phyloP scores from a whole-genome alignment of 2,888 invertebrate species.

The Troglohyphantes excavatus region DNA sequence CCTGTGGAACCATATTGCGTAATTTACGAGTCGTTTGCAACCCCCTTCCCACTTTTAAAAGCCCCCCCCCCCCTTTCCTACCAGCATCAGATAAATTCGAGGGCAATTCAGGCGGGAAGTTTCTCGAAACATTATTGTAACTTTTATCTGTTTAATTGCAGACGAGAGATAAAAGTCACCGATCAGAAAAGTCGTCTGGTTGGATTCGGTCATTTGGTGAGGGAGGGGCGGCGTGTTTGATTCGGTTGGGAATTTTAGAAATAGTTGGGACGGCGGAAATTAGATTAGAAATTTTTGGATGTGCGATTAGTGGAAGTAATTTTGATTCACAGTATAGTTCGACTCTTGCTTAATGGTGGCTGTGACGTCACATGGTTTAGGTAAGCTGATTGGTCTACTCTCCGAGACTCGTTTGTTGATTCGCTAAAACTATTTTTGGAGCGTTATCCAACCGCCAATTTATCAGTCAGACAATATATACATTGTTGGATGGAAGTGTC shows the following conservation, averaged over 20 bases:
- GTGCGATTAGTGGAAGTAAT: neutral
- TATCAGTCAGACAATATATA: too few species aligned
- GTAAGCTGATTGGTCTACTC: too few species aligned
- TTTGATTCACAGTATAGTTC: neutral
- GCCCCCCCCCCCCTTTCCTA: neutral
- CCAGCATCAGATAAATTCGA: neutral
- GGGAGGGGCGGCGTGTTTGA: neutral
- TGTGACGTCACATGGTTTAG: too few species aligned
- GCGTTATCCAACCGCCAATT: too few species aligned
- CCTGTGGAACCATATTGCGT: neutral
- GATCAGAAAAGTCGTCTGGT: neutral
- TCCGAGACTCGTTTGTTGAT: too few species aligned
- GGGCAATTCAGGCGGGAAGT: neutral
- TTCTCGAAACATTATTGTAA: neutral
- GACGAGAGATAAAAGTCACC: neutral
- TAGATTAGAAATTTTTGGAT: neutral
- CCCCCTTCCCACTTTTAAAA: neutral
- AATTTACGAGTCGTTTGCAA: neutral
- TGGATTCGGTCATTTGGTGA: neutral
- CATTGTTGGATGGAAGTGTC: too few species aligned
- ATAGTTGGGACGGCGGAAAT: neutral
- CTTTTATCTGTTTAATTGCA: conserved; percentile 5
- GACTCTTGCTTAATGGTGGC: too few species aligned
- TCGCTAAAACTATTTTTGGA: too few species aligned
- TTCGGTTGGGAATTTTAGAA: neutral